Percentiles rank a stretch among this genome's conserved stretches.
phyloP scores from a whole-genome alignment of 1,140 invertebrate genomes.

The silkworm (Bombyx mori) region ASM3026992v2 NC_085132.1:3998501-3999000 shows the following conservation, averaged over 20 bases:
- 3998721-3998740: conserved; percentile 69
- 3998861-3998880: conserved; percentile 4
- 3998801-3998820: conserved; percentile 69
- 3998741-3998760: conserved; percentile 70
- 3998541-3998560: conserved; percentile 57
- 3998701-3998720: conserved; percentile 68
- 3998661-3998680: conserved; percentile 68
- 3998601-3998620: conserved; percentile 58
- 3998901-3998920: background rate
- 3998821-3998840: conserved; percentile 73
- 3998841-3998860: conserved; percentile 71
- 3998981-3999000: too few relatives aligned
- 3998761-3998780: conserved; percentile 72
- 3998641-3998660: conserved; percentile 37
- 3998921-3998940: background rate
- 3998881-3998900: background rate
- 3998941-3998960: background rate
- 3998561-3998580: background rate
- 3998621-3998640: conserved; percentile 39
- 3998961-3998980: background rate
- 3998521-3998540: conserved; percentile 62
- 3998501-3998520: conserved; percentile 68
- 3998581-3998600: conserved; percentile 12
- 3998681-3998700: conserved; percentile 66
- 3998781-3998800: conserved; percentile 72